Evolutionary conservation across 2,888 invertebrate genomes (phyloP).

Genomic region (Cataglyphis rosenhaueri): DNA sequence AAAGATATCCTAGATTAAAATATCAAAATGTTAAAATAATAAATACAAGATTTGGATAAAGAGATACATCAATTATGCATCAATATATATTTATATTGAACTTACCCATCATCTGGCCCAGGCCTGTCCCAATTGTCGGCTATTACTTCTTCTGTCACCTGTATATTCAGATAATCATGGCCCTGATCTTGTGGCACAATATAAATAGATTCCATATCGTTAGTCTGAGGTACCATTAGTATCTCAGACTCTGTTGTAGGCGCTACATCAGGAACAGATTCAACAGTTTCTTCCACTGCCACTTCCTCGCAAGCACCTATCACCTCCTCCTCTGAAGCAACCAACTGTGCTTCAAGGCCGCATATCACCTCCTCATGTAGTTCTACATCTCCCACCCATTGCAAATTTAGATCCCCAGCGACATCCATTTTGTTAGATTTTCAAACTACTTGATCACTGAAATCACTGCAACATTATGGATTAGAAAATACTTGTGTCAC

Average conservation of each 20-base stretch:
- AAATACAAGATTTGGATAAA: background rate
- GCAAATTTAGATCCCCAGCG: conserved; percentile 81
- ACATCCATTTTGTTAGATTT: conserved; percentile 79
- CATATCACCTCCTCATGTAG: conserved; percentile 87
- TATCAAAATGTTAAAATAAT: background rate
- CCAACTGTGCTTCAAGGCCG: conserved; percentile 86
- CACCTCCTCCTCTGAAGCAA: conserved; percentile 82
- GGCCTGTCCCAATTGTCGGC: conserved; percentile 93
- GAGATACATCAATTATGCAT: background rate
- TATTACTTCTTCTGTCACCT: conserved; percentile 93
- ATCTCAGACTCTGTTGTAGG: conserved; percentile 79
- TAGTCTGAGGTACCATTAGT: conserved; percentile 82
- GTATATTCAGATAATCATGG: conserved; percentile 86
- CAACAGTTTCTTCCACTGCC: conserved; percentile 83
- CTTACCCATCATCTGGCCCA: conserved; percentile 90
- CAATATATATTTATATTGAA: conserved; percentile 15
- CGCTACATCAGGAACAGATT: conserved; percentile 75
- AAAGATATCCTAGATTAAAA: background rate
- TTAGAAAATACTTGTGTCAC: background rate
- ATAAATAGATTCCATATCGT: conserved; percentile 85
- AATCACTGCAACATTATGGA: conserved; percentile 75
- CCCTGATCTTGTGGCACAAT: conserved; percentile 86
- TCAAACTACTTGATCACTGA: conserved; percentile 78
- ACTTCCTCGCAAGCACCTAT: conserved; percentile 86
- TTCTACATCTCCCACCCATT: conserved; percentile 84